Evolutionary conservation across 2,797 vertebrate genomes (phyloP).

Genomic region (Kryptopterus vitreolus): DNA sequence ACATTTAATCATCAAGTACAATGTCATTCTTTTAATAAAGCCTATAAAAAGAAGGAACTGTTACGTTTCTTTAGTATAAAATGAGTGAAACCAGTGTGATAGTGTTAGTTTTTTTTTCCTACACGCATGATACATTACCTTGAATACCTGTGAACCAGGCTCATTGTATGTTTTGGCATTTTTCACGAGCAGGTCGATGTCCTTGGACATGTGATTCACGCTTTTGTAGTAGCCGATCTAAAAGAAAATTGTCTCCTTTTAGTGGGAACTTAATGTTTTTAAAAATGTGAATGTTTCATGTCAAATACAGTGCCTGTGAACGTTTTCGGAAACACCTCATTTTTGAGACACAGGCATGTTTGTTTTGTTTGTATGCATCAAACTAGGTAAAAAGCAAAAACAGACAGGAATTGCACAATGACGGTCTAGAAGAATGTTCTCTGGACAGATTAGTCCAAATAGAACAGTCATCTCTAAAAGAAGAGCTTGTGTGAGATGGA

Average conservation of each 20-base stretch:
- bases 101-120: neutral
- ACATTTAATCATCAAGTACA: neutral
- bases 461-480: no score
- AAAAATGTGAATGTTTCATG: neutral
- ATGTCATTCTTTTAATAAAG: neutral
- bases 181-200: conserved; percentile 93
- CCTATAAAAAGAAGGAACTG: neutral
- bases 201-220: conserved; percentile 91
- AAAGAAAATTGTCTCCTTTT: conserved; percentile 47
- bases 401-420: no score
- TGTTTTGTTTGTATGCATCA: no score
- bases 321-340: no score
- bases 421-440: no score
- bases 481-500: no score
- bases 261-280: neutral
- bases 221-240: conserved; percentile 90
- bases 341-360: no score
- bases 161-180: conserved; percentile 99
- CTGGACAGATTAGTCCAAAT: no score
- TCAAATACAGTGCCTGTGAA: no score
- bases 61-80: neutral
- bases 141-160: conserved; percentile 97
- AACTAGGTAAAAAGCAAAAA: no score
- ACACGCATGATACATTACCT: conserved; percentile 71
- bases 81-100: neutral